Conservation (phyloP, 2,797 vertebrate genomes). For the Loriculus beryllinus region DNA sequence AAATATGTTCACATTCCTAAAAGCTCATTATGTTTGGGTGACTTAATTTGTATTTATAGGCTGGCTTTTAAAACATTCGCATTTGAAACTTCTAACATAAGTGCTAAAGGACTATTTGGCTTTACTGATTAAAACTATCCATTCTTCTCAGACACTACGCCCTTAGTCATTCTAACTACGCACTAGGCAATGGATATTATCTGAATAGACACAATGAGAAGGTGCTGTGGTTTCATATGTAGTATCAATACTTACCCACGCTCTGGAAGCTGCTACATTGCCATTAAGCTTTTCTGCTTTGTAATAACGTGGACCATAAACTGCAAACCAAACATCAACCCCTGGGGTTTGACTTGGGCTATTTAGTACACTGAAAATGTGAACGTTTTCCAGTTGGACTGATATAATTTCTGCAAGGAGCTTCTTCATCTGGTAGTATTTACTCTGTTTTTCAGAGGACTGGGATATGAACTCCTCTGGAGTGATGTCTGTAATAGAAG, state of each 20-base stretch:
- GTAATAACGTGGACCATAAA: slow-evolving; percentile 80
- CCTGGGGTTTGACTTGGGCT: slow-evolving; percentile 47
- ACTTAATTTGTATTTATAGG: not conserved
- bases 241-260: slow-evolving; percentile 71
- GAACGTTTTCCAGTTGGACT: slow-evolving; percentile 73
- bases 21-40: not conserved
- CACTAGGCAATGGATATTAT: not conserved
- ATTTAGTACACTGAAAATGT: slow-evolving; percentile 83
- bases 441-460: slow-evolving; percentile 69
- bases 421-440: slow-evolving; percentile 76
- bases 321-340: slow-evolving; percentile 83
- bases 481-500: slow-evolving; percentile 75
- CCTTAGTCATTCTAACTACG: not conserved
- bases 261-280: slow-evolving; percentile 79
- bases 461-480: slow-evolving; percentile 81
- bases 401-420: slow-evolving; percentile 79
- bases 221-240: not conserved
- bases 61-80: not conserved
- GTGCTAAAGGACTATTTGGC: not conserved
- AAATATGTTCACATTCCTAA: not conserved
- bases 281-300: slow-evolving; percentile 85
- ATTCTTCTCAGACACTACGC: not conserved
- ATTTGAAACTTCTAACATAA: not conserved
- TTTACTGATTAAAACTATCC: not conserved
- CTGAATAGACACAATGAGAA: not conserved